Conservation (phyloP, 2,797 vertebrate genomes). For the Sebastes matsubarae region DNA sequence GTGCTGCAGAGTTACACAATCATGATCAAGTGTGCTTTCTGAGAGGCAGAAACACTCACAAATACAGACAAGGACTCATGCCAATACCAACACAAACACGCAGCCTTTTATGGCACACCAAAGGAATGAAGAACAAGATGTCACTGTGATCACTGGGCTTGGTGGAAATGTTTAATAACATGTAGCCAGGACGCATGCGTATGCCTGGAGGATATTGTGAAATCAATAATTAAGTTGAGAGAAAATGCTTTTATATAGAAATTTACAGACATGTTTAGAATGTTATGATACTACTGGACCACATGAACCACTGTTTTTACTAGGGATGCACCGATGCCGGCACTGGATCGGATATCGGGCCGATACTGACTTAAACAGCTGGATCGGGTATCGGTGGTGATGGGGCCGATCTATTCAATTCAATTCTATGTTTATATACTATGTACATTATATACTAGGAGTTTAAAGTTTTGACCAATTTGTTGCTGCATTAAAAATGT, state of each 20-base stretch:
- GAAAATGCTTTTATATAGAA: constrained; percentile 9
- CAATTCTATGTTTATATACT: too few relatives aligned
- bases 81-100: constrained; percentile 72
- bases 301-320: background rate
- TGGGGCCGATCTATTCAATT: too few relatives aligned
- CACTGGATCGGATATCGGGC: too few relatives aligned
- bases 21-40: constrained; percentile 68
- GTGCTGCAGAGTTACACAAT: constrained; percentile 80
- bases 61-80: constrained; percentile 57
- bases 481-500: too few relatives aligned
- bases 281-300: background rate
- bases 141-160: constrained; percentile 56
- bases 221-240: constrained; percentile 24
- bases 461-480: too few relatives aligned
- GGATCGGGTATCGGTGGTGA: too few relatives aligned
- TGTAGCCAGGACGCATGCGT: constrained; percentile 17
- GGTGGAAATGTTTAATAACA: constrained; percentile 56
- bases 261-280: background rate
- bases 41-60: constrained; percentile 68
- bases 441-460: too few relatives aligned
- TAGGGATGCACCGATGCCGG: accelerated
- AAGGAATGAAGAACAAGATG: constrained; percentile 70
- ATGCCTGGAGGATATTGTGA: constrained; percentile 22
- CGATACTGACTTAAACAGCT: too few relatives aligned
- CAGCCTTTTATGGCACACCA: constrained; percentile 64